Evolutionary conservation across 2,888 invertebrate genomes (phyloP), one percentile per base, ranked within the genome.

Genomic region (Machimus atricapillus): DNA sequence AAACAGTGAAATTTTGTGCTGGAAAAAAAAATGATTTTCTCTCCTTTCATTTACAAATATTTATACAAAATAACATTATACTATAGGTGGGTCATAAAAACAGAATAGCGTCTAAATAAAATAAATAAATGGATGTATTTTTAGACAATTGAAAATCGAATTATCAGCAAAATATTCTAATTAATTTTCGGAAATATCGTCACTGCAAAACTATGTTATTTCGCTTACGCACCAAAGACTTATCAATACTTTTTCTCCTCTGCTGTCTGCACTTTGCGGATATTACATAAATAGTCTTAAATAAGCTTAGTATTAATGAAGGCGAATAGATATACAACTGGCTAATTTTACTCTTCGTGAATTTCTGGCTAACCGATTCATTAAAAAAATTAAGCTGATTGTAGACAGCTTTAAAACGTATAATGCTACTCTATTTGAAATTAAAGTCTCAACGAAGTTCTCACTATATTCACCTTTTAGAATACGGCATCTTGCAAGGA

Each of bases 401-500:
- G 34, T 34, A 76, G 19, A 76, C 8, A 34, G 76, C 27, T 76
- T 76, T 76, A 76, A 14, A 12, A 3, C 27, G 16, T 76, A 9
- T 9, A 76, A n/a, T 19, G 2, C 7, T 37, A n/a, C n/a, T 37
- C 5, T 7, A 14, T 74, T 34, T 43, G 6, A 31, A n/a, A 82
- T 43, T 56, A 34, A 58, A 37, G 31, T 81, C 34, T 9, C 37
- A 37, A 23, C 40, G 9, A 73, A 46, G 14, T 76, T 76, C 52
- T 76, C 27, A 16, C 6, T 81, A 58, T 81, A 58, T 56, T 79
- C 66, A 40, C 16, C 85, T 89, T 89, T 31, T 76, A 92, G 92
- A 90, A 86, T 92, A 90, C 86, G 92, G 92, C 14, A 89, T 92
- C 16, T 87, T 92, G 37, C 90, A 90, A 46, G 90, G 91, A 12